Evolutionary conservation across 2,888 invertebrate genomes (phyloP).

Genomic region (Lathronympha strigana): DNA sequence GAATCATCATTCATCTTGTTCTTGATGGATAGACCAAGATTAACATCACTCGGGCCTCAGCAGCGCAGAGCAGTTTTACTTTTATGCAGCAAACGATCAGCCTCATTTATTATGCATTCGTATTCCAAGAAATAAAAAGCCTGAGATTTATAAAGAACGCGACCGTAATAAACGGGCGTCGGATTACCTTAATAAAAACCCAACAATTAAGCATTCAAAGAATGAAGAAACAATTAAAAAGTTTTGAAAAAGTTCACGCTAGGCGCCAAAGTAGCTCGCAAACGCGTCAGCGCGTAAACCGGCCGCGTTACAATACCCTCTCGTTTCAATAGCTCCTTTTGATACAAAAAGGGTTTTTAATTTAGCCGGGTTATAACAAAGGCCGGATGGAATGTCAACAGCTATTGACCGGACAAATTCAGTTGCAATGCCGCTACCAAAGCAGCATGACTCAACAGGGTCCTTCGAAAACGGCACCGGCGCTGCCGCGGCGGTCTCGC

Average conservation of each 20-base stretch:
- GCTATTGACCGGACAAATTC: conserved; percentile 64
- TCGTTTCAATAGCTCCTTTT: conserved; percentile 30
- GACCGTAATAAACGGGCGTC: conserved; percentile 36
- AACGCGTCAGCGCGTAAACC: conserved; percentile 48
- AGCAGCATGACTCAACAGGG: conserved; percentile 71
- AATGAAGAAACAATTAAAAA: conserved; percentile 39
- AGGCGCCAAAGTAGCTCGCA: conserved; percentile 50
- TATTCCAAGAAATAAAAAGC: conserved; percentile 21
- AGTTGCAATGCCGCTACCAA: conserved; percentile 79
- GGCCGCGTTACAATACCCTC: conserved; percentile 38
- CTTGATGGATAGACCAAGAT: conserved; percentile 6
- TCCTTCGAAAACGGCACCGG: conserved; percentile 54
- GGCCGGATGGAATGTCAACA: conserved; percentile 46
- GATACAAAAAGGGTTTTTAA: conserved; percentile 38
- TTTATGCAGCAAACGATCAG: conserved; percentile 12
- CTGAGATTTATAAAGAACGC: conserved; percentile 37
- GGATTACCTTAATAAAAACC: conserved; percentile 38
- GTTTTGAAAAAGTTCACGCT: conserved; percentile 38
- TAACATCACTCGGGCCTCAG: conserved; percentile 15
- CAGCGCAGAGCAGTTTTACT: conserved; percentile 15
- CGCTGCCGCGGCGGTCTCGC: conserved; percentile 69
- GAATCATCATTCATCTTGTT: neutral
- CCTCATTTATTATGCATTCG: conserved; percentile 36
- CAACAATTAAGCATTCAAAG: conserved; percentile 38
- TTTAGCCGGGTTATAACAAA: conserved; percentile 47